Conservation (phyloP, 2,888 invertebrate genomes). For the Trachelus troglodyta region DNA sequence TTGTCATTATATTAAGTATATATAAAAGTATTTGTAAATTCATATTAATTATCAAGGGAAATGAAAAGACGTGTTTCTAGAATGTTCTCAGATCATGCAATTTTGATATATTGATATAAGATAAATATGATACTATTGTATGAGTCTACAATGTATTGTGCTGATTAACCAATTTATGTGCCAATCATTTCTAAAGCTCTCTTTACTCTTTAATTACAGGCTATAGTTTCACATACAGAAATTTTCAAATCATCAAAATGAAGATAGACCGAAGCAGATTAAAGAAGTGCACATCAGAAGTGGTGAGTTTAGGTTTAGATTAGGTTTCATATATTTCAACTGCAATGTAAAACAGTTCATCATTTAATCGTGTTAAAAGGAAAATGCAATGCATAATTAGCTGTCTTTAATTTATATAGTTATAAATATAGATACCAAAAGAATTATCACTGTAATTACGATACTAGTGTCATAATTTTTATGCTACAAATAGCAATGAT, state of each 20-base stretch:
- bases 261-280: conserved; percentile 84
- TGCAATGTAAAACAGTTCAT: too few species aligned
- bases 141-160: neutral
- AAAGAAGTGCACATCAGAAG: conserved; percentile 86
- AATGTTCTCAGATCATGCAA: neutral
- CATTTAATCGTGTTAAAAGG: neutral
- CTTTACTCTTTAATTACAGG: neutral
- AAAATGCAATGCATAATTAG: neutral
- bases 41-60: neutral
- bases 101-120: neutral
- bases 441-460: neutral
- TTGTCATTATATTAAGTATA: neutral
- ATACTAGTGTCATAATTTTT: neutral
- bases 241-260: conserved; percentile 68
- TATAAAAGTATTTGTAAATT: neutral
- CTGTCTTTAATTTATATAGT: too few species aligned
- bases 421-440: too few species aligned
- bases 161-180: neutral
- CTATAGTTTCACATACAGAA: neutral
- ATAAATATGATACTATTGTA: neutral
- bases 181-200: neutral
- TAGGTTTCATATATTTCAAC: conserved; percentile 3
- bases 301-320: conserved; percentile 67
- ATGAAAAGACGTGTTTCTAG: neutral
- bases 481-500: neutral